Evolutionary conservation across 2,888 invertebrate species (phyloP).

Genomic region (Coleophora deauratella): DNA sequence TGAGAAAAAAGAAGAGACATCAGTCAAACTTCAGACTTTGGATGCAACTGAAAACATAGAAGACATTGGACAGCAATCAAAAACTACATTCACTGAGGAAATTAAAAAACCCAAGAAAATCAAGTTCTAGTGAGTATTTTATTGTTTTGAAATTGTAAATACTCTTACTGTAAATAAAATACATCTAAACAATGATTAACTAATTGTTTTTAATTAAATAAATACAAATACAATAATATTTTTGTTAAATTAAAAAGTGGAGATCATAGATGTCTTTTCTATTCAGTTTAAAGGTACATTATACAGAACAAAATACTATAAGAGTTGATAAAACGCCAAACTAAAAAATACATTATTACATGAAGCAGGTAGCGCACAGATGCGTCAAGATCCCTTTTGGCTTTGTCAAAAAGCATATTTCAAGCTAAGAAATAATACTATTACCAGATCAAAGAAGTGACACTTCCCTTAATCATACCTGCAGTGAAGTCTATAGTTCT

Average conservation of each 20-base stretch:
- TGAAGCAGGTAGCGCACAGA: too few species aligned
- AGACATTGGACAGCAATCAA: slow-evolving; percentile 42
- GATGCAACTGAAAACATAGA: slow-evolving; percentile 51
- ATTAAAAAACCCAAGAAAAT: slow-evolving; percentile 61
- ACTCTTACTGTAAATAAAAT: slow-evolving; percentile 1
- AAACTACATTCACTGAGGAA: slow-evolving; percentile 18
- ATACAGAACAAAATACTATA: slow-evolving; percentile 4
- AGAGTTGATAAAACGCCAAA: too few species aligned
- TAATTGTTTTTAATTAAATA: background rate
- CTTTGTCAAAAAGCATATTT: too few species aligned
- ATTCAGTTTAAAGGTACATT: slow-evolving; percentile 2
- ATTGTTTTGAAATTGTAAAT: slow-evolving; percentile 3
- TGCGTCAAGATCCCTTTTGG: too few species aligned
- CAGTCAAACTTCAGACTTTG: slow-evolving; percentile 59
- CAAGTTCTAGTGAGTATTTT: slow-evolving; percentile 35
- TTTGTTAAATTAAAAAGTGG: background rate
- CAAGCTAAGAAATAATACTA: too few species aligned
- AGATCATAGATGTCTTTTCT: slow-evolving; percentile 1
- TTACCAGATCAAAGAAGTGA: too few species aligned
- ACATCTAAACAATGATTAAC: slow-evolving; percentile 1
- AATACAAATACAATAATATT: background rate
- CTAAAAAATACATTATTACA: too few species aligned
- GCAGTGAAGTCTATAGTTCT: too few species aligned
- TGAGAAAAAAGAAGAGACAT: slow-evolving; percentile 54
- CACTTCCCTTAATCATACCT: too few species aligned